Base-by-base conservation (phyloP, 2,888 invertebrate species). In the Venusia cambrica region DNA sequence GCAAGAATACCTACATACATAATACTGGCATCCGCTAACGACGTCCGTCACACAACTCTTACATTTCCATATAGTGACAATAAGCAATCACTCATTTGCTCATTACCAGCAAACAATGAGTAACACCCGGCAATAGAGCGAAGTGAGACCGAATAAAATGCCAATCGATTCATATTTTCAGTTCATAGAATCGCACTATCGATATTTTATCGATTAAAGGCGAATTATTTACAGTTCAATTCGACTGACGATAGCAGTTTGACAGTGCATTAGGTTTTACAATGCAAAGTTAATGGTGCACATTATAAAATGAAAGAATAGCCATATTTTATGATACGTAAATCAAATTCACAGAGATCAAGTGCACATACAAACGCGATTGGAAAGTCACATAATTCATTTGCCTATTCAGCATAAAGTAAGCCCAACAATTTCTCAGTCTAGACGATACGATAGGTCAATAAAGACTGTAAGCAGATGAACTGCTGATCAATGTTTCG, bases 401-500 rank as follows among this genome's bases (percentile, higher is more conserved):
- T n/a, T n/a, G n/a, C n/a, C n/a, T n/a, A n/a, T n/a, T n/a, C n/a
- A n/a, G n/a, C n/a, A n/a, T n/a, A n/a, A n/a, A n/a, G n/a, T n/a
- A n/a, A n/a, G n/a, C n/a, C n/a, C n/a, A n/a, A n/a, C n/a, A n/a
- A n/a, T n/a, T n/a, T 58, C 63, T 65, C 67, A 64, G 63, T 57
- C 64, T 57, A 58, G 64, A 53, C 48, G 43, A 56, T 62, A 66
- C 61, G 62, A 68, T 71, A 73, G 64, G 55, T 63, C 64, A 72
- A 76, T 74, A 70, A 73, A 73, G 69, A 57, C 71, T 45, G 64
- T 44, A 57, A 61, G 51, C 62, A 66, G 68, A 74, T 70, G 71
- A 72, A 66, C 66, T 64, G 67, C 67, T 61, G 25, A 39, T 21
- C 51, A 57, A 57, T 63, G 54, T 48, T 59, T 53, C 53, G 57